Conservation (phyloP, 2,888 invertebrate species). For the Agrochola lychnidis region DNA sequence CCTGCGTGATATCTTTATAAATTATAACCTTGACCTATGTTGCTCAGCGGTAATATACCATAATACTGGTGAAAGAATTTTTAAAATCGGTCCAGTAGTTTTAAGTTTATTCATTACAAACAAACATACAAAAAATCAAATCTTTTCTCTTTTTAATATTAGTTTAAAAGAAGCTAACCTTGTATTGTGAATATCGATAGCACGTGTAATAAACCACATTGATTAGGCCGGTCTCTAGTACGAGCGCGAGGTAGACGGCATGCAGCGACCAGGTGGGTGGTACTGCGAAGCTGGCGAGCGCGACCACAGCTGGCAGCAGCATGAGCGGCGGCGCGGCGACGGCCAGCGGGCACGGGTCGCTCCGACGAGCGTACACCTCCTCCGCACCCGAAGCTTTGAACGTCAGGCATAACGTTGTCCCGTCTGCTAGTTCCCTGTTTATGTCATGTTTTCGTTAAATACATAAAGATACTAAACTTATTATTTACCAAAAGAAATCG, state of each 20-base stretch:
- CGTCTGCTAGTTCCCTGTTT: conserved; percentile 84
- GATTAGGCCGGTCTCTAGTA: conserved; percentile 81
- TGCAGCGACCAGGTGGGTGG: conserved; percentile 81
- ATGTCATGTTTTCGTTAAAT: conserved; percentile 2
- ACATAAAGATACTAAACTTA: neutral
- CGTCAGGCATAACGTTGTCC: conserved; percentile 83
- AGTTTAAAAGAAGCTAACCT: conserved; percentile 70
- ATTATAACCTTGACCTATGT: no score
- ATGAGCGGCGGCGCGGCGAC: conserved; percentile 84
- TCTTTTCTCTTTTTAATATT: no score
- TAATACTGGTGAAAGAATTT: no score
- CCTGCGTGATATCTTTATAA: no score
- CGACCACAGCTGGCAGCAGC: conserved; percentile 84
- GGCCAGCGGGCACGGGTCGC: conserved; percentile 82
- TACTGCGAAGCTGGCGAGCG: conserved; percentile 81
- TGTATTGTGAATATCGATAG: conserved; percentile 80
- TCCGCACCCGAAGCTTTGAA: conserved; percentile 83
- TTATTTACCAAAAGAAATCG: neutral
- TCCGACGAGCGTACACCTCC: conserved; percentile 78
- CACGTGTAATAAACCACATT: conserved; percentile 82
- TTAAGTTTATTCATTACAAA: no score
- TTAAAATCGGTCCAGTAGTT: no score
- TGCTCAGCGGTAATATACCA: no score
- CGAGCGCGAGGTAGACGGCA: conserved; percentile 80
- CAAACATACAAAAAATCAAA: no score